Percentiles rank a stretch among this genome's conserved stretches.
Conservation (phyloP, 2,113 vertebrate species). For the Athene cunicularia region DNA sequence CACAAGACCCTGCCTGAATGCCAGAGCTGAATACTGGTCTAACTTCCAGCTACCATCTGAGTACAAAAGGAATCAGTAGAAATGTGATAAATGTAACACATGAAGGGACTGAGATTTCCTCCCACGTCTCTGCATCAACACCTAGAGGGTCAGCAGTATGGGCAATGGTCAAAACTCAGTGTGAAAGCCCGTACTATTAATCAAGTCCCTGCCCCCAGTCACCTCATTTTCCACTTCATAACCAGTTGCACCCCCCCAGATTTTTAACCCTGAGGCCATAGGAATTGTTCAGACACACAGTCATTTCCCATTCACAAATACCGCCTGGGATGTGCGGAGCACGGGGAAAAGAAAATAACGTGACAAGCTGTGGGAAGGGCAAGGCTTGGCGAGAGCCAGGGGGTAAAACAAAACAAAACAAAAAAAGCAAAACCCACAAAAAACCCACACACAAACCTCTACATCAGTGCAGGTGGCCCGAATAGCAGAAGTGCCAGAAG, state of each 20-base stretch:
- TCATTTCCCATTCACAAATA: neutral
- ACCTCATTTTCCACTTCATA: neutral
- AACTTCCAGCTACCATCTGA: neutral
- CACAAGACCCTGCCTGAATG: neutral
- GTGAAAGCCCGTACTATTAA: neutral
- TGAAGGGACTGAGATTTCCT: neutral
- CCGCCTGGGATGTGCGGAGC: neutral
- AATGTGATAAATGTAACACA: neutral
- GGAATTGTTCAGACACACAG: neutral
- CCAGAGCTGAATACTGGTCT: fast-evolving
- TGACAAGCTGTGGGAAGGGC: neutral
- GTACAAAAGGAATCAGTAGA: neutral
- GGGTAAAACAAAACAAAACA: too few relatives aligned
- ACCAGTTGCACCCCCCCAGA: neutral
- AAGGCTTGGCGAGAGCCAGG: neutral
- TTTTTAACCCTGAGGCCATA: neutral
- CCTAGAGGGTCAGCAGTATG: neutral
- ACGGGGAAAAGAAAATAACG: neutral
- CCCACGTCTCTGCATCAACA: neutral
- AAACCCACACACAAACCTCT: neutral
- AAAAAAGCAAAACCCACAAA: neutral
- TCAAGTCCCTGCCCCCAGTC: neutral
- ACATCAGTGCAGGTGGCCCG: neutral
- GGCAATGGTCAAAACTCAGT: neutral
- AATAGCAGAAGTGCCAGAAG: neutral